Evolutionary conservation across 2,888 invertebrate species (phyloP), one percentile per base, ranked within the genome.

Genomic region (Orchestes rusci): DNA sequence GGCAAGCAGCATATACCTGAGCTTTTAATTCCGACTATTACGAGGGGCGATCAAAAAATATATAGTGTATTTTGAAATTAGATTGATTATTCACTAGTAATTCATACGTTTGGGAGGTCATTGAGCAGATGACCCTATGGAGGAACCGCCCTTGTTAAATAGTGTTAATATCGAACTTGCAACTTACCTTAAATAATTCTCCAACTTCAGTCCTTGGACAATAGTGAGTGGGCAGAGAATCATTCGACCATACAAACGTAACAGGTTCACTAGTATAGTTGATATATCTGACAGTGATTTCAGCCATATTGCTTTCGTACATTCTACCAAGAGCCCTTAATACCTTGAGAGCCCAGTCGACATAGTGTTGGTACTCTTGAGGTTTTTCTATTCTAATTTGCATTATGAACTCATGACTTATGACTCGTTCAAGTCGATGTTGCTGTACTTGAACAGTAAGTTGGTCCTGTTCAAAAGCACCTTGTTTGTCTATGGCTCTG

Each of bases 181-280:
- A n/a, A n/a, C 68, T 65, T 60, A 83, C 84, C 70, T 74, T 75
- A 67, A 78, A 76, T 27, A 89, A 66, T 53, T 76, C 70, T 38
- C 78, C 76, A 18, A 93, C 81, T 57, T 84, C 82, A 39, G 76
- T 74, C 56, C 78, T 80, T 0, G 91, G 89, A 56, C 93, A 94
- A 32, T 76, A 76, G 56, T 79, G 80, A 36, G 82, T 82, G 0
- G 87, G 82, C 54, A 93, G 64, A 4, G 87, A 84, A 54, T 89
- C 90, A 61, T 94, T 94, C 13, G 89, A 84, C 88, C 88, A 90
- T 19, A 79, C 82, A 63, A 78, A 87, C 56, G 79, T 79, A 55
- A 73, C 79, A 59, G 76, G 74, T 59, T 75, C 78, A 20, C 69
- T 73, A 35, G 68, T 69, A 43, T 76, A 71, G 27, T 81, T 79